Conservation (phyloP, 2,888 invertebrate genomes). For the Nemoura dubitans region DNA sequence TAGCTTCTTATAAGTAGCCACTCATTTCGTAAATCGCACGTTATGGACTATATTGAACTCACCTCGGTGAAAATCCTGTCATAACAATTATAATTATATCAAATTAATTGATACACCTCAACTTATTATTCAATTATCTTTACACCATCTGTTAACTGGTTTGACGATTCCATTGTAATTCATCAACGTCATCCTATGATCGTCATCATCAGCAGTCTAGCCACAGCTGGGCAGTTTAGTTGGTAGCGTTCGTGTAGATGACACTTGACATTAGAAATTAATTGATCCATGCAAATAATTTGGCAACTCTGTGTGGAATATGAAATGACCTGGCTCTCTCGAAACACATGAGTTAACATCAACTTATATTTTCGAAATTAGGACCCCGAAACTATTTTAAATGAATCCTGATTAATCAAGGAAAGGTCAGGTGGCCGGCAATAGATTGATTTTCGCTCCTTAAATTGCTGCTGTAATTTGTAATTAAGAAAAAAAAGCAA, state of each 20-base stretch:
- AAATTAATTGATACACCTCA: not conserved
- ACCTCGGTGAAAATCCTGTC: not conserved
- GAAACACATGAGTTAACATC: not conserved
- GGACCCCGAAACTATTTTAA: not conserved
- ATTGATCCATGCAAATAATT: not conserved
- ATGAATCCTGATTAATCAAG: not conserved
- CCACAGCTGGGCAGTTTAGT: not conserved
- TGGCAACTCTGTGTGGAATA: not conserved
- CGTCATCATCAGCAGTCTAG: not conserved
- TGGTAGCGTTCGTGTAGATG: not conserved
- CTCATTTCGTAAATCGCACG: not conserved
- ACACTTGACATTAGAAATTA: not conserved
- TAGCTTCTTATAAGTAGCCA: not conserved
- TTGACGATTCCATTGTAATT: not conserved
- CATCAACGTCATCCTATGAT: too few species aligned
- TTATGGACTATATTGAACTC: not conserved
- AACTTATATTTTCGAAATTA: constrained; percentile 1
- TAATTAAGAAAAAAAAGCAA: not conserved
- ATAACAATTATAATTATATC: not conserved
- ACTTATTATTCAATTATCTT: not conserved
- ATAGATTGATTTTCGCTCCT: constrained; percentile 1
- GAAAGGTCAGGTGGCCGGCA: not conserved
- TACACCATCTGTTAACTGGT: not conserved
- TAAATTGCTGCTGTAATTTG: not conserved
- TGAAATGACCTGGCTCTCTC: not conserved